phyloP scores from a whole-genome alignment of 2,113 vertebrate species.

The Gulo gulo region DNA sequence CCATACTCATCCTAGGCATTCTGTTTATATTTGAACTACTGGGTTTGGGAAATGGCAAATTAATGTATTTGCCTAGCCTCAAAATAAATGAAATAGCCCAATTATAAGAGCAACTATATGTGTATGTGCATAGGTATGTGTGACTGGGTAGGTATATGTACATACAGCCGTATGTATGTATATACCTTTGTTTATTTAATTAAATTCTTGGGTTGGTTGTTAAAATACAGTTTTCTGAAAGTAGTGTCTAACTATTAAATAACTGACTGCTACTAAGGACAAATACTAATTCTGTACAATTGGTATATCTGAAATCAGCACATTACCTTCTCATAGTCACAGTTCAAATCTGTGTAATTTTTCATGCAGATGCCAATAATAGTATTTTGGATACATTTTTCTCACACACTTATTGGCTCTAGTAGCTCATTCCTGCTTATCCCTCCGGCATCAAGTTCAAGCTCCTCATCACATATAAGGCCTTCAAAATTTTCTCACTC shows the following conservation, averaged over 20 bases:
- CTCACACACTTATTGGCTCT: neutral
- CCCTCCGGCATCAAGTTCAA: neutral
- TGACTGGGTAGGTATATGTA: conserved; percentile 33
- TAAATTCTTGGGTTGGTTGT: conserved; percentile 57
- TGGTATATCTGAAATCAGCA: neutral
- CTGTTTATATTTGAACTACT: conserved; percentile 27
- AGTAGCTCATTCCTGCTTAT: neutral
- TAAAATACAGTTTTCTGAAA: conserved; percentile 37
- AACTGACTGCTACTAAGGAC: neutral
- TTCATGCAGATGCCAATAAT: neutral
- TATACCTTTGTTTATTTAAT: neutral
- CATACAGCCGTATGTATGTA: neutral
- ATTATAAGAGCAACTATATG: conserved; percentile 14
- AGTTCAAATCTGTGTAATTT: neutral
- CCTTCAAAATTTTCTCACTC: neutral
- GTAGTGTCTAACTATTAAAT: neutral
- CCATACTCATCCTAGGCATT: neutral
- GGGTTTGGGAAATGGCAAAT: neutral
- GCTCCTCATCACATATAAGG: neutral
- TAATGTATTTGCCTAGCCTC: conserved; percentile 12
- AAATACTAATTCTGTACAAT: neutral
- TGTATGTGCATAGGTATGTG: conserved; percentile 40
- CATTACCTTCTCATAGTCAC: neutral
- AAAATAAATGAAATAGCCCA: conserved; percentile 37
- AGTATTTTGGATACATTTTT: neutral